These are phyloP conservation scores for Anabas testudineus DNA, from an alignment of 2,797 vertebrate species.

Conservation along the genomic window DNA sequence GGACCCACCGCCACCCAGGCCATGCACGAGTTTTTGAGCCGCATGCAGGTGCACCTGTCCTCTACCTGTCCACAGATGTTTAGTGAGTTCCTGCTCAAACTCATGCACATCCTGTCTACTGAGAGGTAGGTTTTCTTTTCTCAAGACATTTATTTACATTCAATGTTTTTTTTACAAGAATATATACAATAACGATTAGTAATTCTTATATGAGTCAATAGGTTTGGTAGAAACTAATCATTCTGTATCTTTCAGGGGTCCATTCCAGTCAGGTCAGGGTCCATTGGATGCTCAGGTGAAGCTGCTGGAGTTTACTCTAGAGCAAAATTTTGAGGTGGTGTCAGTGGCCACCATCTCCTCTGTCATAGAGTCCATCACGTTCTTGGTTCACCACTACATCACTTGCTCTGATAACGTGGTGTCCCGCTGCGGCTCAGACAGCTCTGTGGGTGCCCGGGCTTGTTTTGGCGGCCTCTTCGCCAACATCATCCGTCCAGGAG, in stretches of 20 bases:
- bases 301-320: constrained; percentile 95
- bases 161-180: neutral
- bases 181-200: neutral
- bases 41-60: constrained; percentile 97
- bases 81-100: constrained; percentile 97
- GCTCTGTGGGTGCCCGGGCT: constrained; percentile 95
- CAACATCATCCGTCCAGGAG: constrained; percentile 97
- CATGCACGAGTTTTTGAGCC: constrained; percentile 98
- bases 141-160: neutral
- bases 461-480: constrained; percentile 98
- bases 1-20: constrained; percentile 98
- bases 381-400: constrained; percentile 98
- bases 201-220: neutral
- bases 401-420: constrained; percentile 97
- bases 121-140: constrained; percentile 87
- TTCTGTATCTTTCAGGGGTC: constrained; percentile 84
- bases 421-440: constrained; percentile 97
- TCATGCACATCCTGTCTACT: constrained; percentile 97
- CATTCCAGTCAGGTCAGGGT: constrained; percentile 96
- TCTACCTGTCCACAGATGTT: constrained; percentile 98
- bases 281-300: constrained; percentile 98
- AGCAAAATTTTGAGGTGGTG: constrained; percentile 98
- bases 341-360: constrained; percentile 96
- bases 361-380: constrained; percentile 97
- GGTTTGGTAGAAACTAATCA: neutral